phyloP scores from a whole-genome alignment of 2,888 invertebrate species.

The Heliconius erato region DNA sequence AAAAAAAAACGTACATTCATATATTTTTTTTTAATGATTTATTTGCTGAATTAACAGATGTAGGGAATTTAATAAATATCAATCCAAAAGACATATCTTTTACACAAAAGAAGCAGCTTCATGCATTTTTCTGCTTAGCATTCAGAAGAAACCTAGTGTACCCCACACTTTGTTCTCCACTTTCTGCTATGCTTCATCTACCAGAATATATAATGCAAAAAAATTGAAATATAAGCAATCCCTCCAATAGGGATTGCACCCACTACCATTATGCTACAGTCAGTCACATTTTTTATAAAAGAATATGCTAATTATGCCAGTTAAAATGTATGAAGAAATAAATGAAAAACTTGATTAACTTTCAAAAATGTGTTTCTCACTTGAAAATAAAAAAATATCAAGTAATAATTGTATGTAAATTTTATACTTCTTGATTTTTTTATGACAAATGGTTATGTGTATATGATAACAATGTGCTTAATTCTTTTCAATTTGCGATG shows the following conservation, averaged over 20 bases:
- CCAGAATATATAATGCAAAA: too few species aligned
- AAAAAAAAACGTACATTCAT: conserved; percentile 48
- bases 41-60: neutral
- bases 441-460: neutral
- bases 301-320: neutral
- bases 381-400: neutral
- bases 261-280: neutral
- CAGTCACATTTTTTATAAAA: too few species aligned
- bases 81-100: neutral
- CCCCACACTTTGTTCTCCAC: too few species aligned
- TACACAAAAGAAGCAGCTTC: neutral
- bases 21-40: neutral
- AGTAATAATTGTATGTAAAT: neutral
- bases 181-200: too few species aligned
- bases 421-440: neutral
- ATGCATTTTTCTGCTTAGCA: neutral
- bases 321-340: neutral
- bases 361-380: neutral
- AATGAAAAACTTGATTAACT: neutral
- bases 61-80: neutral
- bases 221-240: too few species aligned
- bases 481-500: too few species aligned
- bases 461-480: neutral
- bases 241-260: too few species aligned
- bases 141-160: too few species aligned